phyloP scores from a whole-genome alignment of 1,140 invertebrate species.

The Lanistes nyassanus region DNA sequence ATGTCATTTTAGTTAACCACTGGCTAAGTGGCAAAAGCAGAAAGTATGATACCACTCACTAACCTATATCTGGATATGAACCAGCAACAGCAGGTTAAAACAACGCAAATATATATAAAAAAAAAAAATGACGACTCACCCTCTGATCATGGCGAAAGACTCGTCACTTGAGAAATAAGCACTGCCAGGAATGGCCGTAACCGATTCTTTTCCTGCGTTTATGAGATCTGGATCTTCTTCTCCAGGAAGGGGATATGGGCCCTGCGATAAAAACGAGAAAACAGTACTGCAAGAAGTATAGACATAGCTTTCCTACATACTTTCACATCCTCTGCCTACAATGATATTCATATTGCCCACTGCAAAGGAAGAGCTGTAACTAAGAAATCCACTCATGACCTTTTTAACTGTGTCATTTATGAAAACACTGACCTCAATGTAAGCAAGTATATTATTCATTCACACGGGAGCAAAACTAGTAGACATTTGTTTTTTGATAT shows the following conservation, averaged over 20 bases:
- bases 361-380: too few relatives aligned
- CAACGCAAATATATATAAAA: neutral
- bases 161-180: slow-evolving; percentile 95
- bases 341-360: too few relatives aligned
- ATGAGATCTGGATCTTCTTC: slow-evolving; percentile 94
- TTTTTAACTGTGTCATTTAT: too few relatives aligned
- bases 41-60: neutral
- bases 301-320: neutral
- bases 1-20: too few relatives aligned
- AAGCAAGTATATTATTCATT: too few relatives aligned
- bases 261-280: slow-evolving; percentile 65
- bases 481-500: too few relatives aligned
- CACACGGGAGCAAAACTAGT: too few relatives aligned
- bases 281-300: neutral
- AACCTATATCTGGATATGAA: neutral
- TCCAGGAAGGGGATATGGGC: slow-evolving; percentile 82
- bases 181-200: slow-evolving; percentile 89
- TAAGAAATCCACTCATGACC: too few relatives aligned
- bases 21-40: neutral
- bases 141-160: slow-evolving; percentile 98
- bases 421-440: too few relatives aligned
- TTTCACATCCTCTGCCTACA: neutral
- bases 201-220: slow-evolving; percentile 98
- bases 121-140: slow-evolving; percentile 69
- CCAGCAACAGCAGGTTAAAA: neutral